Conservation (phyloP, 2,888 invertebrate species). For the Folsomia manolachei region DNA sequence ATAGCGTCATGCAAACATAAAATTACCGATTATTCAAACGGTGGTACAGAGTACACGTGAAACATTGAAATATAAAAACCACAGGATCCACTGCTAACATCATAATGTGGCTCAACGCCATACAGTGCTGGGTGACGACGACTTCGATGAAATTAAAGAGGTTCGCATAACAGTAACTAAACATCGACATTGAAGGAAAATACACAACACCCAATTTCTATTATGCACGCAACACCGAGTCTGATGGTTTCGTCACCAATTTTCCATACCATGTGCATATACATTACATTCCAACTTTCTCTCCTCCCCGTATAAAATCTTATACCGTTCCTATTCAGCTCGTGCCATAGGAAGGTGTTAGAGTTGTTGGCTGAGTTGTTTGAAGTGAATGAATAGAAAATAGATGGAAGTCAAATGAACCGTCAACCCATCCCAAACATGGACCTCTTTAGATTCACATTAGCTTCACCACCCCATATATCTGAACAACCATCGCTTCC, state of each 20-base stretch:
- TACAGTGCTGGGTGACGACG: background rate
- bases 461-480: too few species aligned
- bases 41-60: too few species aligned
- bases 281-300: background rate
- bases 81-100: too few species aligned
- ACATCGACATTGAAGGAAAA: background rate
- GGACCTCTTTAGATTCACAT: background rate
- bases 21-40: too few species aligned
- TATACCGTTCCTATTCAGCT: background rate
- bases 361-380: background rate
- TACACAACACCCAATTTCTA: background rate
- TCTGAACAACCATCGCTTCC: background rate
- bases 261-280: background rate
- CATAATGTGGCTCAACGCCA: background rate
- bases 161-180: background rate
- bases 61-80: too few species aligned
- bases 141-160: background rate
- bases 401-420: conserved; percentile 8
- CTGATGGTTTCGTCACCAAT: background rate
- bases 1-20: too few species aligned
- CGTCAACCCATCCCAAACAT: conserved; percentile 2
- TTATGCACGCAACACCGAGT: background rate
- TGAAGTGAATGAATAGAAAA: background rate
- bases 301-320: too few species aligned
- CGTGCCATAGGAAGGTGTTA: background rate